Evolutionary conservation across 2,888 invertebrate genomes (phyloP), one percentile per base, ranked within the genome.

Genomic region (Drosophila suboccidentalis): DNA sequence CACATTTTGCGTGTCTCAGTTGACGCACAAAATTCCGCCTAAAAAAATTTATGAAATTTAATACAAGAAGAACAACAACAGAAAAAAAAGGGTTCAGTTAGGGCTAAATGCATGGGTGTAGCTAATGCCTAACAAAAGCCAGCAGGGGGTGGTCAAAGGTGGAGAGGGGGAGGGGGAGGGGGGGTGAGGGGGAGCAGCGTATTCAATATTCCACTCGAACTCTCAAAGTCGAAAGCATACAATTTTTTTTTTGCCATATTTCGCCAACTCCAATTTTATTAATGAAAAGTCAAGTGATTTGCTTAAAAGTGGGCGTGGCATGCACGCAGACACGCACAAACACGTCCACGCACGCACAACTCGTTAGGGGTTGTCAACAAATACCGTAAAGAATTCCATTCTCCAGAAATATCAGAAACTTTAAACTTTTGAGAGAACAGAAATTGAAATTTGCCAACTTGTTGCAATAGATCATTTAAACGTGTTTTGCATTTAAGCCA

Each of bases 251-350:
- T 61, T 50, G 55, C 32, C 41, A 61, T 55, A 53, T 38, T 72
- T 57, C 61, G 49, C 70, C 69, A 73, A 76, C 75, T 85, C 74
- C 85, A 85, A 84, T 80, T 84, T 85, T 85, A 87, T 84, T 84
- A 84, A 84, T 87, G 84, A 84, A 84, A 84, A 84, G 82, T 84
- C 84, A 84, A 84, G 84, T 84, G 84, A 84, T 84, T 84, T 82
- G 70, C 74, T 64, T 36, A 62, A 69, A 78, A 51, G 55, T 69
- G 82, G 87, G 87, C 87, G 85, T 84, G 87, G 78, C 79, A 65
- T 29, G 75, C 79, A 65, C 29, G 39, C 50, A 59, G 58, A 55
- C 62, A 44, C 66, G 47, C 58, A 63, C 36, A 39, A 49, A 59
- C 59, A 49, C 58, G 39, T 47, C 57, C 29, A 26, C 11, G 36